Percentiles rank a stretch among this genome's conserved stretches.
Evolutionary conservation across 2,797 vertebrate species (phyloP).

Genomic region (Micromesistius poutassou): DNA sequence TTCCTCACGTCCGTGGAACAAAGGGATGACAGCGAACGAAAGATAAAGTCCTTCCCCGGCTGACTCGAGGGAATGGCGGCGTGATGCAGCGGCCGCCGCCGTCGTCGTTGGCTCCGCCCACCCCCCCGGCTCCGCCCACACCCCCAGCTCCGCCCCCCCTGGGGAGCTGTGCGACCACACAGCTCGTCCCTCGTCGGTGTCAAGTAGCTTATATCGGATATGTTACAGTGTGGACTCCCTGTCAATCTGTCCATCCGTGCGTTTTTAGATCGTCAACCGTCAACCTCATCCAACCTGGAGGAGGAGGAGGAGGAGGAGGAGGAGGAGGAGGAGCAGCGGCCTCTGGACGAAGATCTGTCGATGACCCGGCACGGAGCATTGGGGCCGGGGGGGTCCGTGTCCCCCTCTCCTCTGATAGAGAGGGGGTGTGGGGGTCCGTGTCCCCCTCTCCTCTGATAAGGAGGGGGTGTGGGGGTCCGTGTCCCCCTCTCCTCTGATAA

Average conservation of each 20-base stretch:
- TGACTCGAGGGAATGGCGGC: background rate
- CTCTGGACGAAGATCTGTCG: background rate
- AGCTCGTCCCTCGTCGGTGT: conserved; percentile 40
- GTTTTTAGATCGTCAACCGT: background rate
- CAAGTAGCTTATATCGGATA: conserved; percentile 51
- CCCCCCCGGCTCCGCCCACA: background rate
- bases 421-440: too few species aligned
- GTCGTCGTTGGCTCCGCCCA: background rate
- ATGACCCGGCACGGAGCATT: background rate
- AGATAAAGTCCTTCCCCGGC: conserved; percentile 25
- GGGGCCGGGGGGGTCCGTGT: background rate
- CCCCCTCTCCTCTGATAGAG: background rate
- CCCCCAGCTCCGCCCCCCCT: background rate
- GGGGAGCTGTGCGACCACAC: conserved; percentile 15
- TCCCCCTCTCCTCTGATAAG: background rate
- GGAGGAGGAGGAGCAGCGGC: background rate
- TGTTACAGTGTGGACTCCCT: conserved; percentile 11
- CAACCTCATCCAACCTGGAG: background rate
- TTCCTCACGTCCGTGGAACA: conserved; percentile 59
- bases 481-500: background rate
- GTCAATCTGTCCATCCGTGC: background rate
- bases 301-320: background rate
- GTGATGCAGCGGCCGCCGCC: background rate
- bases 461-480: background rate
- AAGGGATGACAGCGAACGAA: conserved; percentile 50